These are phyloP conservation scores for Brachionus plicatilis DNA, from an alignment of 1,140 invertebrate species.

Conservation along the genomic window DNA sequence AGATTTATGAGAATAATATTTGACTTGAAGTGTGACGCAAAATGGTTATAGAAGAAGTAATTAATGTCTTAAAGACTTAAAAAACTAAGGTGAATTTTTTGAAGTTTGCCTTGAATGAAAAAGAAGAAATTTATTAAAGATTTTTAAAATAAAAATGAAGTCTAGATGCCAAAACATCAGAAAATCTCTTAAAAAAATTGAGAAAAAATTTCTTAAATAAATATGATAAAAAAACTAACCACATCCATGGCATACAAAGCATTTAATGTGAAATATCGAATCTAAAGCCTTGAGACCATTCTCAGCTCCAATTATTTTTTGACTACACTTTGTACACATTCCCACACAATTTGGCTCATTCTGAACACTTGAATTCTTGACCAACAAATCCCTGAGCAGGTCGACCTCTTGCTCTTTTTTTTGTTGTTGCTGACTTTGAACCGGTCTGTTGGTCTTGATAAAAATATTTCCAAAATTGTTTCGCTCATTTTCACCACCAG, in stretches of 20 bases:
- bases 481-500: background rate
- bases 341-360: constrained; percentile 36
- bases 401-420: constrained; percentile 69
- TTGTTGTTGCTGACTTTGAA: background rate
- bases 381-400: constrained; percentile 75
- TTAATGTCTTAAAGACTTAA: no score
- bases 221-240: constrained; percentile 52
- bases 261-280: constrained; percentile 86
- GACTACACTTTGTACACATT: constrained; percentile 63
- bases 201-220: background rate
- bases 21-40: no score
- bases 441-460: constrained; percentile 3
- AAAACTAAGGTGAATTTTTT: no score
- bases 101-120: no score
- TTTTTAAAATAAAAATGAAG: no score
- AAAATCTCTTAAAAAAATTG: no score
- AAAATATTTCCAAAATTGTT: constrained; percentile 14
- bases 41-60: no score
- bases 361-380: constrained; percentile 65
- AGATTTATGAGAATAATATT: no score
- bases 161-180: no score
- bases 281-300: constrained; percentile 93
- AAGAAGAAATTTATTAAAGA: no score
- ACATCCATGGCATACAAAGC: constrained; percentile 85
- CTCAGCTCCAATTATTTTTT: constrained; percentile 80